These are phyloP conservation scores for Rattus rattus DNA, from an alignment of 2,113 vertebrate species.

Conservation along the genomic window DNA sequence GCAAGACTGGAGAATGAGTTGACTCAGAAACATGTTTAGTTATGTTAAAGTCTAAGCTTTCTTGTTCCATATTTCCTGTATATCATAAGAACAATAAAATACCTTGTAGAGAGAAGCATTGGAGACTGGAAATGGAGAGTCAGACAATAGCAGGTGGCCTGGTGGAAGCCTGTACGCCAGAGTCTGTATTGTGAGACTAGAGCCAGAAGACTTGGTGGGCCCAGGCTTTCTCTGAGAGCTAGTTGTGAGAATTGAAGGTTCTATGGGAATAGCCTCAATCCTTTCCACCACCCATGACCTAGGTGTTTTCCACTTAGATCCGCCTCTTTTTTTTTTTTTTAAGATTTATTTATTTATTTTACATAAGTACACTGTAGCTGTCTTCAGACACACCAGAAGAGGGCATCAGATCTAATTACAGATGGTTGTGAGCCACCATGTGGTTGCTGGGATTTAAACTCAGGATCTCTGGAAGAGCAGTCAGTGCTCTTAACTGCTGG, in stretches of 20 bases:
- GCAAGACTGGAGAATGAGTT: not conserved
- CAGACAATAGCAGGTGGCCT: no score
- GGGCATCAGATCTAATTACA: no score
- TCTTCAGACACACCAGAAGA: no score
- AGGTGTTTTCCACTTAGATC: not conserved
- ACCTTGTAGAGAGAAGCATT: not conserved
- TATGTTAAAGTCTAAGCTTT: not conserved
- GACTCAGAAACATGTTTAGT: not conserved
- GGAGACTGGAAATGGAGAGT: not conserved
- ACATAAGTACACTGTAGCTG: no score
- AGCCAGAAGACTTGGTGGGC: not conserved
- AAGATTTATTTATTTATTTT: no score
- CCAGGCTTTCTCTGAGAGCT: not conserved
- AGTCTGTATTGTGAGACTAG: not conserved
- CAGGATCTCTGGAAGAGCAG: no score
- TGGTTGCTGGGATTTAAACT: no score
- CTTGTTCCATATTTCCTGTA: not conserved
- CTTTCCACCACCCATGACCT: no score
- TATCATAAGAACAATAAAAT: not conserved
- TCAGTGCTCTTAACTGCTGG: no score
- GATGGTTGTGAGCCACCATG: no score
- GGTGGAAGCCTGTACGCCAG: no score
- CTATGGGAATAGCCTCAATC: not conserved
- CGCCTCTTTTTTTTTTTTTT: no score
- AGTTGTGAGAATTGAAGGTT: not conserved